Evolutionary conservation across 2,888 invertebrate species (phyloP), one percentile per base, ranked within the genome.

Genomic region (Hirtodrosophila confusa): DNA sequence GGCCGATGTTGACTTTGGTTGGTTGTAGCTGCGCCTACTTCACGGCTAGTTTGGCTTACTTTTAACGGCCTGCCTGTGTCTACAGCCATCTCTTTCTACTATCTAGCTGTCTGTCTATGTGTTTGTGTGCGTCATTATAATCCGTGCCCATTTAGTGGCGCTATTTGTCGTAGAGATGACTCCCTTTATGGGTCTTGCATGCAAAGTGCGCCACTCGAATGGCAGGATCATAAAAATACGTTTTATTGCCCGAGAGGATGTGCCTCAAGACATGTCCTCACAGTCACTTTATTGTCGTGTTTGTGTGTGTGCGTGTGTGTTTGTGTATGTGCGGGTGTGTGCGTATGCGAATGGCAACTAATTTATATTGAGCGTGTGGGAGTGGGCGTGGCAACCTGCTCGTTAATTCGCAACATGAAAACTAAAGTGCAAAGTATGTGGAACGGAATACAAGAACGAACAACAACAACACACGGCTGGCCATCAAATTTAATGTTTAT

Each of bases 401-500:
- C 87, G 86, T 87, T 86, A 85, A 85, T 85, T 82, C 86, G 78
- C 74, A 72, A 60, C 80, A 83, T 78, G 86, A 63, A 87, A 87
- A 86, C 88, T 83, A 79, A 86, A 86, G 88, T 80, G 75, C 71
- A 80, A 86, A 75, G 75, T 66, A 69, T 83, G 66, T 58, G 70
- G 62, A 64, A 75, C 57, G 55, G 27, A 31, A 57, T 31, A 67
- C 60, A 39, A 17, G 27, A 35, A 64, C 31, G 35, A 40, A 23
- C 17, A 53, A 27, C n/a, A 55, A 35, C 37, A 50, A 61, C 56
- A 51, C 72, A 73, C 68, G 48, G 53, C 47, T 55, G 74, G 29
- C 69, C 75, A 85, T 85, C 70, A 88, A 88, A 88, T 85, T 85
- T 85, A 86, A 85, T 80, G 84, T 70, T 86, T 75, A 86, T 85